Percentiles rank a stretch among this genome's conserved stretches.
phyloP scores from a whole-genome alignment of 2,113 vertebrate genomes.

The Paradoxurus hermaphroditus region DNA sequence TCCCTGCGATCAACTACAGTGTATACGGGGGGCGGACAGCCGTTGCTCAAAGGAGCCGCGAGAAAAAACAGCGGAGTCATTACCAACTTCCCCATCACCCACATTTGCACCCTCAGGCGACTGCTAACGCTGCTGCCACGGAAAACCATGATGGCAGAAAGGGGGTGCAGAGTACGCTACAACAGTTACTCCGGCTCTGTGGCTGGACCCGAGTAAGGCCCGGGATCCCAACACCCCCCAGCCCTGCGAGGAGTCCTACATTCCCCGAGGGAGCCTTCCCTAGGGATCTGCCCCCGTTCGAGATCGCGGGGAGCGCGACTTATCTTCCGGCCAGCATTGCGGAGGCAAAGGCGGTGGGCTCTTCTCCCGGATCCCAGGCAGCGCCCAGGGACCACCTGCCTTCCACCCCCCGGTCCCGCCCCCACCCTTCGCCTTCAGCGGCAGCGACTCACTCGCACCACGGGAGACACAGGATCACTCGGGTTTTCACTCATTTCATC shows the following conservation, averaged over 20 bases:
- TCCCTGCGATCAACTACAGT: constrained; percentile 87
- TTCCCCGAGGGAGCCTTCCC: constrained; percentile 70
- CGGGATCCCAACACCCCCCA: constrained; percentile 51
- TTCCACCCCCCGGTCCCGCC: constrained; percentile 28
- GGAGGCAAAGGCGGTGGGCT: constrained; percentile 38
- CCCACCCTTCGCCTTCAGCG: constrained; percentile 78
- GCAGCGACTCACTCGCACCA: constrained; percentile 77
- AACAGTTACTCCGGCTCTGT: constrained; percentile 58
- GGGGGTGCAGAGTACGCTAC: not conserved
- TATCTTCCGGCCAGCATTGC: constrained; percentile 66
- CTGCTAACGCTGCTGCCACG: constrained; percentile 76
- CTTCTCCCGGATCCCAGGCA: constrained; percentile 55
- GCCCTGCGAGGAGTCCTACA: constrained; percentile 57
- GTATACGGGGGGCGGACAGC: constrained; percentile 87
- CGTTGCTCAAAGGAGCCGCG: constrained; percentile 80
- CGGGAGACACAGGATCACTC: constrained; percentile 61
- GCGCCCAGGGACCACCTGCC: constrained; percentile 49
- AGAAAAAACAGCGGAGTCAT: constrained; percentile 87
- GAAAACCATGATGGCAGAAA: constrained; percentile 83
- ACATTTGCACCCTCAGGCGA: constrained; percentile 77
- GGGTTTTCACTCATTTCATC: constrained; percentile 69
- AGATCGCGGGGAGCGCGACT: constrained; percentile 27
- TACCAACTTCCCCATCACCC: constrained; percentile 80
- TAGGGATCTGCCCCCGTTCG: not conserved
- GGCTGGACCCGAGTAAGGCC: constrained; percentile 52